Conservation (phyloP, 2,797 vertebrate species). For the Etheostoma perlongum region DNA sequence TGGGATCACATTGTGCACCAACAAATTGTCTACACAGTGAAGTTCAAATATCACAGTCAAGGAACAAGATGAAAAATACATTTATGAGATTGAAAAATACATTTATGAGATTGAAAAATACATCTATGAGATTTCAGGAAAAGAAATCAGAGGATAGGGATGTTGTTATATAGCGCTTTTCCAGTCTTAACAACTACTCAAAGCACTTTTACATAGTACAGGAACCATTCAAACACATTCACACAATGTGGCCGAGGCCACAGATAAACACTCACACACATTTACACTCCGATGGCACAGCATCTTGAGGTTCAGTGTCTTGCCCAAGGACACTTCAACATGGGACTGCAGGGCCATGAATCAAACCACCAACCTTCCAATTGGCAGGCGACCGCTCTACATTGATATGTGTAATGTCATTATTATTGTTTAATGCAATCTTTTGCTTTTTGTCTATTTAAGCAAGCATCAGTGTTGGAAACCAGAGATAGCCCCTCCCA, state of each 20-base stretch:
- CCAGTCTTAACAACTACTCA: no score
- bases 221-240: no score
- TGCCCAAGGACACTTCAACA: no score
- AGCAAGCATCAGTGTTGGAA: slow-evolving; percentile 27
- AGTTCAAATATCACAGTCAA: not conserved
- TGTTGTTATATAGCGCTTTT: no score
- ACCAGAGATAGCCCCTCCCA: slow-evolving; percentile 31
- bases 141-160: not conserved
- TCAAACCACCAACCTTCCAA: no score
- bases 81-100: not conserved
- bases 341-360: no score
- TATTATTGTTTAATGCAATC: not conserved
- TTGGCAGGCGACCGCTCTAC: no score
- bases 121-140: not conserved
- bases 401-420: slow-evolving; percentile 15
- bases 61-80: not conserved
- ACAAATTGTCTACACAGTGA: not conserved
- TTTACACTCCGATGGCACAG: no score
- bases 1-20: not conserved
- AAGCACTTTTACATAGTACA: no score
- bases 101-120: not conserved
- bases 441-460: slow-evolving; percentile 26
- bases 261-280: no score
- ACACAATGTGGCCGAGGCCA: no score
- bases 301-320: no score